phyloP scores from a whole-genome alignment of 1,140 invertebrate species.

The Monomorium pharaonis region DNA sequence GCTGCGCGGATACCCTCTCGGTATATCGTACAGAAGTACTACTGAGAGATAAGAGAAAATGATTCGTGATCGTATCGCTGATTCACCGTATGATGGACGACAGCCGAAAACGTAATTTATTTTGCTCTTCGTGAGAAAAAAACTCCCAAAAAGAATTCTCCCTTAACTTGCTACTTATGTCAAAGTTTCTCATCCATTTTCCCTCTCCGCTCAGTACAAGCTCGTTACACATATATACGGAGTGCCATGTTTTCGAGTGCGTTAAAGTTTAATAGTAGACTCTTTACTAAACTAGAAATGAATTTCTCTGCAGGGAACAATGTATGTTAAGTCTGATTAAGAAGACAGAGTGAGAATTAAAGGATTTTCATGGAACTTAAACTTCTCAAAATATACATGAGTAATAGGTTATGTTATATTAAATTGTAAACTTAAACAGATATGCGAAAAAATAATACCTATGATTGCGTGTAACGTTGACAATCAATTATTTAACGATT shows the following conservation, averaged over 20 bases:
- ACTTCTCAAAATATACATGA: not conserved
- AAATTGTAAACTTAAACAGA: not conserved
- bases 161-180: not conserved
- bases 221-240: not conserved
- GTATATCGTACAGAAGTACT: not conserved
- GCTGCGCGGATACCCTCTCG: not conserved
- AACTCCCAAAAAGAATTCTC: not conserved
- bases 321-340: not conserved
- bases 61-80: slow-evolving; percentile 23
- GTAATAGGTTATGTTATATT: not conserved
- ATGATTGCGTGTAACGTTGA: not conserved
- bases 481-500: not conserved
- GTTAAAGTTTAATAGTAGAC: slow-evolving; percentile 1
- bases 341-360: not conserved
- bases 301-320: not conserved
- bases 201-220: not conserved
- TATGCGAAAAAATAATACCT: not conserved
- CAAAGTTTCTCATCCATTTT: not conserved
- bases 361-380: not conserved
- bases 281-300: not conserved
- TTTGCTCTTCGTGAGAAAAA: not conserved
- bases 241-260: not conserved
- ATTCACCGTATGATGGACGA: slow-evolving; percentile 49
- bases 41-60: not conserved
- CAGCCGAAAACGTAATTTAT: slow-evolving; percentile 45